Evolutionary conservation across 2,888 invertebrate species (phyloP).

Genomic region (Smittia aterrima): DNA sequence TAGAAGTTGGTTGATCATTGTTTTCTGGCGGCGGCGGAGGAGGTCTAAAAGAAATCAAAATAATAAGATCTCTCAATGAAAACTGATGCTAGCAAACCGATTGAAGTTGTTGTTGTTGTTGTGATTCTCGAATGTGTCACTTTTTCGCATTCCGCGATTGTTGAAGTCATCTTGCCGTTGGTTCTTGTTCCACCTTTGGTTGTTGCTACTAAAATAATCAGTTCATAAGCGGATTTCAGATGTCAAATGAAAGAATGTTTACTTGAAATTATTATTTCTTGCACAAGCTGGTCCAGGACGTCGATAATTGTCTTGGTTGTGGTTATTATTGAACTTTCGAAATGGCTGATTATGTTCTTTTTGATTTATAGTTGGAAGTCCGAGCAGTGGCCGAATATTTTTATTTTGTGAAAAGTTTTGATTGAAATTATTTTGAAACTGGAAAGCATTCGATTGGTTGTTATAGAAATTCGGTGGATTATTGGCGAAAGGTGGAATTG

Average conservation of each 20-base stretch:
- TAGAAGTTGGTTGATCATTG: background rate
- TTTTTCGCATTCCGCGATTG: background rate
- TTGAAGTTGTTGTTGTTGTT: background rate
- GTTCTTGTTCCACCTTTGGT: background rate
- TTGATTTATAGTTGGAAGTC: background rate
- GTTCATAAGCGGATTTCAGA: background rate
- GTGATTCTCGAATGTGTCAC: background rate
- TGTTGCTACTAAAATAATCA: background rate
- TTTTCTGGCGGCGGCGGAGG: no score
- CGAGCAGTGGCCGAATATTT: background rate
- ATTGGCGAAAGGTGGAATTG: background rate
- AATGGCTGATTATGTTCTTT: background rate
- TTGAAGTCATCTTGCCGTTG: background rate
- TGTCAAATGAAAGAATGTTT: background rate
- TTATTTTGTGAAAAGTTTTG: background rate
- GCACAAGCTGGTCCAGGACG: background rate
- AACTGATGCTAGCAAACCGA: background rate
- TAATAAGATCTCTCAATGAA: background rate
- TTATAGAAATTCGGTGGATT: constrained; percentile 3
- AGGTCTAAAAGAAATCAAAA: background rate
- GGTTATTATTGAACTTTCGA: background rate
- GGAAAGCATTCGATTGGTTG: background rate
- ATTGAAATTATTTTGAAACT: background rate
- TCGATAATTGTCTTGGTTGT: constrained; percentile 6
- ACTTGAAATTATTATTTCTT: background rate